These are phyloP conservation scores for Astropecten irregularis DNA, from an alignment of 53 echinoderm and acorn worm genomes.

Conservation along the genomic window DNA sequence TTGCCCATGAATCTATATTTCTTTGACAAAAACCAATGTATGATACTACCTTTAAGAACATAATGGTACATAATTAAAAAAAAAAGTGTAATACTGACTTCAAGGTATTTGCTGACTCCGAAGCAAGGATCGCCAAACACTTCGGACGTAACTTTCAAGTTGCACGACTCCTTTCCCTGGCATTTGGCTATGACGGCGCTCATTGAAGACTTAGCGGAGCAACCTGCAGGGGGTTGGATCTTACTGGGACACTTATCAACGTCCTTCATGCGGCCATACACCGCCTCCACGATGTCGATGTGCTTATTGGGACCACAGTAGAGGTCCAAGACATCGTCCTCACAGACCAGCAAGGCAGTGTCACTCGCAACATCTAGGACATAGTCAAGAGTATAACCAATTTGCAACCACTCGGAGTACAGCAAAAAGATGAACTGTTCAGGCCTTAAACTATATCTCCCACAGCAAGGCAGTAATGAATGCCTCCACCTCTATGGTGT, in stretches of 20 bases:
- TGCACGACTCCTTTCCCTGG: conserved; percentile 49
- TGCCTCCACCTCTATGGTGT: too few species aligned
- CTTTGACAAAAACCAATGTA: too few species aligned
- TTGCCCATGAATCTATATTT: too few species aligned
- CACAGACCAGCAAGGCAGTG: conserved; percentile 39
- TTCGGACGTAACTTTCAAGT: conserved; percentile 14
- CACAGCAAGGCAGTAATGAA: too few species aligned
- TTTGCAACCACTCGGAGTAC: too few species aligned
- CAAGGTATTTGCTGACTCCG: conserved; percentile 60
- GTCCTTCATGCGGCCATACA: conserved; percentile 61
- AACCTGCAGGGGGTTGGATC: not conserved
- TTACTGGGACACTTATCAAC: conserved; percentile 13
- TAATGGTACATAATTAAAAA: too few species aligned
- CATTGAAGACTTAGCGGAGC: not conserved
- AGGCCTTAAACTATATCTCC: too few species aligned
- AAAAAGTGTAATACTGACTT: too few species aligned
- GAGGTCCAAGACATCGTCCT: conserved; percentile 22
- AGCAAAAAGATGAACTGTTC: too few species aligned
- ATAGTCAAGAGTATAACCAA: too few species aligned
- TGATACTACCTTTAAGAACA: too few species aligned
- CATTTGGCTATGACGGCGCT: conserved; percentile 10
- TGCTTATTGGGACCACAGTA: conserved; percentile 58
- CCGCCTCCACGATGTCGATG: conserved; percentile 69
- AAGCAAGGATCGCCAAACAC: conserved; percentile 52
- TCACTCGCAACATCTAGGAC: conserved; percentile 4